A percentile compares a stretch with the other conserved stretches of the same genome.
phyloP scores from a whole-genome alignment of 2,113 vertebrate species.

The Clinocottus analis region DNA sequence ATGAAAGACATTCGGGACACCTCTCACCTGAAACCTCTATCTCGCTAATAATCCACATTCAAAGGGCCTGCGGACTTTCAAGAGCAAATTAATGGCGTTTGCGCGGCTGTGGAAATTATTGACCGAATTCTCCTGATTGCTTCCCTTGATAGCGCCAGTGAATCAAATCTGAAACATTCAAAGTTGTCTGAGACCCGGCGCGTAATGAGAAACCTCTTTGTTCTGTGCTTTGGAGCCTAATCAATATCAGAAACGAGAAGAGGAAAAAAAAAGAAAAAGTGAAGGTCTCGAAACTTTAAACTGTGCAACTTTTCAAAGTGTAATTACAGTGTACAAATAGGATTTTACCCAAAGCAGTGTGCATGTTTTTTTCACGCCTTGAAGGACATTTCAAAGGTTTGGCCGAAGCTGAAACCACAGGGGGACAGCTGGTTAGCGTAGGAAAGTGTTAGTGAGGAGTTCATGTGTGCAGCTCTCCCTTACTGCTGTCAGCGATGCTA shows the following conservation, averaged over 20 bases:
- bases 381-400: slow-evolving; percentile 84
- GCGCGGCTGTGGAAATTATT: slow-evolving; percentile 66
- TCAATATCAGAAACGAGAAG: slow-evolving; percentile 20
- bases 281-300: slow-evolving; percentile 76
- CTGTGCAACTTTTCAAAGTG: slow-evolving; percentile 81
- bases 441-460: slow-evolving; percentile 78
- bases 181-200: slow-evolving; percentile 67
- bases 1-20: slow-evolving; percentile 39
- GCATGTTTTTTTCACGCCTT: slow-evolving; percentile 74
- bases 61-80: slow-evolving; percentile 59
- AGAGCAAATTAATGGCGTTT: slow-evolving; percentile 53
- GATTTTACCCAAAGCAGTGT: slow-evolving; percentile 80
- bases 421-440: slow-evolving; percentile 78
- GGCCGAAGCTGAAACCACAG: slow-evolving; percentile 78
- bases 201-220: slow-evolving; percentile 77
- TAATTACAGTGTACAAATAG: slow-evolving; percentile 82
- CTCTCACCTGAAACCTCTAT: slow-evolving; percentile 40
- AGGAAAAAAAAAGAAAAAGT: slow-evolving; percentile 54
- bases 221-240: slow-evolving; percentile 58
- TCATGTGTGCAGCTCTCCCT: slow-evolving; percentile 70
- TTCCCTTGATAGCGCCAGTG: slow-evolving; percentile 73
- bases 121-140: slow-evolving; percentile 72
- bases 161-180: slow-evolving; percentile 73
- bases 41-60: slow-evolving; percentile 49
- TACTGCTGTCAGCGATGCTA: slow-evolving; percentile 76